Percentiles rank a stretch among this genome's conserved stretches.
phyloP scores from a whole-genome alignment of 2,888 invertebrate species.

The Sarcophaga rosellei region DNA sequence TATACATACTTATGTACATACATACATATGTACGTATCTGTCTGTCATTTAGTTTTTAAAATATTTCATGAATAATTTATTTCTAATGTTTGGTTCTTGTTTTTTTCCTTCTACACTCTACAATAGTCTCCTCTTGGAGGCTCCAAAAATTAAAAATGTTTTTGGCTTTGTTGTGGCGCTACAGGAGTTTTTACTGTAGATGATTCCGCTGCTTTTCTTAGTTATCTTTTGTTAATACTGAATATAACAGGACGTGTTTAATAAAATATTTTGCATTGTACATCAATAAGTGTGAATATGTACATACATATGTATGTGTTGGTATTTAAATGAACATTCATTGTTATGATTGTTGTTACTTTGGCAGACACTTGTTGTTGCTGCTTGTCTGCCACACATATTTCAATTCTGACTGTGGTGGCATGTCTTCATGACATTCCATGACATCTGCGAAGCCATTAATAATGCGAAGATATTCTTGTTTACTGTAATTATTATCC shows the following conservation, averaged over 20 bases:
- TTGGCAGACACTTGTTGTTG: slow-evolving; percentile 62
- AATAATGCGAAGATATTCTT: background rate
- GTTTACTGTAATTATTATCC: background rate
- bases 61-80: slow-evolving; percentile 5
- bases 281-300: background rate
- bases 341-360: slow-evolving; percentile 31
- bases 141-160: slow-evolving; percentile 9
- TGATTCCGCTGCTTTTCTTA: slow-evolving; percentile 9
- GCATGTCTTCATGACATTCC: background rate
- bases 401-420: slow-evolving; percentile 13
- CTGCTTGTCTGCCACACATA: slow-evolving; percentile 11
- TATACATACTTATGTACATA: background rate
- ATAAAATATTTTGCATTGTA: slow-evolving; percentile 6
- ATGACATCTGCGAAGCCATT: background rate
- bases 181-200: background rate
- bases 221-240: slow-evolving; percentile 31
- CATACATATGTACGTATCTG: slow-evolving; percentile 43
- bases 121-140: slow-evolving; percentile 27
- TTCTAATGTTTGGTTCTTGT: no score
- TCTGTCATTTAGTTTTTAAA: slow-evolving; percentile 33
- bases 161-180: no score
- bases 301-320: slow-evolving; percentile 21
- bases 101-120: no score
- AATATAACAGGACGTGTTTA: slow-evolving; percentile 19
- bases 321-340: background rate